Evolutionary conservation across 2,113 vertebrate species (phyloP).

Genomic region (Anarhynchus alexandrinus): DNA sequence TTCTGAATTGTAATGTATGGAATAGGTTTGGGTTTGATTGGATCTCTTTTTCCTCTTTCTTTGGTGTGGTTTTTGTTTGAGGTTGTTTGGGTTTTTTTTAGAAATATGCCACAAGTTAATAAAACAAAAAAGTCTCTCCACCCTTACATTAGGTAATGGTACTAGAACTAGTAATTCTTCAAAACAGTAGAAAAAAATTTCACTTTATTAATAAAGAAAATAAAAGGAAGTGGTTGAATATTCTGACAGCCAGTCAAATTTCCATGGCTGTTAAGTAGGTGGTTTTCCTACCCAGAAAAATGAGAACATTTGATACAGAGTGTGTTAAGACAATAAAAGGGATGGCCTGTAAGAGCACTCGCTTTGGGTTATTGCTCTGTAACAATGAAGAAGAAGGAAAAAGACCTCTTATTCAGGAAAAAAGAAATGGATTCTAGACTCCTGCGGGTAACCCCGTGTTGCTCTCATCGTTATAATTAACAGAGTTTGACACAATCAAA

Average conservation of each 20-base stretch:
- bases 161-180: neutral
- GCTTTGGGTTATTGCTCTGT: neutral
- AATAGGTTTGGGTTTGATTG: neutral
- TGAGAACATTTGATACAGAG: neutral
- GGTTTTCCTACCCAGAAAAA: neutral
- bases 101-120: neutral
- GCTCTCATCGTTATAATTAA: neutral
- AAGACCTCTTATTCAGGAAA: neutral
- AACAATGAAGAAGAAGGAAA: neutral
- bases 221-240: neutral
- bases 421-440: neutral
- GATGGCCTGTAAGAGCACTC: neutral
- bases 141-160: neutral
- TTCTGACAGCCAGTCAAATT: neutral
- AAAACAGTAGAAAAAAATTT: neutral
- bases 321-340: neutral
- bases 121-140: accelerated
- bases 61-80: neutral
- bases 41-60: neutral
- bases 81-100: neutral
- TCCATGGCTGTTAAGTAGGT: neutral
- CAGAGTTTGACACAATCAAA: neutral
- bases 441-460: accelerated
- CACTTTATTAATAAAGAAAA: neutral
- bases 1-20: neutral